phyloP scores from a whole-genome alignment of 2,797 vertebrate species.

The Malacoraja senta region DNA sequence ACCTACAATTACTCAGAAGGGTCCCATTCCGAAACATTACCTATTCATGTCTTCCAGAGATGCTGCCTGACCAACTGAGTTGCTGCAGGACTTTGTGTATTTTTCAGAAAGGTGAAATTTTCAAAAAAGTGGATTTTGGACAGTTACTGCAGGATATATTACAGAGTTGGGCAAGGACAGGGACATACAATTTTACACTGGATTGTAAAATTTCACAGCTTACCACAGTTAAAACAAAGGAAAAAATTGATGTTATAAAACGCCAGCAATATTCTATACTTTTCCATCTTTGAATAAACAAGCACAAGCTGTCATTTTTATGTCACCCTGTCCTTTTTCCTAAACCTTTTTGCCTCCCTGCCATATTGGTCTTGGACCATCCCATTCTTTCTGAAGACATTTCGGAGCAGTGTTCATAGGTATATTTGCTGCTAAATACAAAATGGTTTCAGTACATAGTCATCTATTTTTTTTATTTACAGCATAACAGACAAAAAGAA shows the following conservation, averaged over 20 bases:
- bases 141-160: background rate
- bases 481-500: conserved; percentile 14
- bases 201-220: background rate
- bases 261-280: background rate
- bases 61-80: too few species aligned
- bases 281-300: background rate
- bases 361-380: background rate
- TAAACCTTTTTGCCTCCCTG: background rate
- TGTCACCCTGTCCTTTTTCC: background rate
- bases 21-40: too few species aligned
- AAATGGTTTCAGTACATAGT: background rate
- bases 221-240: too few species aligned
- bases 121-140: too few species aligned
- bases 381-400: background rate
- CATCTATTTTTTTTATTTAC: conserved; percentile 34
- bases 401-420: background rate
- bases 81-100: too few species aligned
- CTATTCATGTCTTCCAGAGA: too few species aligned
- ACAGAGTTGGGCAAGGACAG: background rate
- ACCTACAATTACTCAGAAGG: too few species aligned
- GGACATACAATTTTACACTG: background rate
- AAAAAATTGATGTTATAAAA: background rate
- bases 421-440: background rate
- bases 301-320: background rate
- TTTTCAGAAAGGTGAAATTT: background rate